Base-by-base conservation (phyloP, 2,113 vertebrate species). In the Tonatia bakeri region DNA sequence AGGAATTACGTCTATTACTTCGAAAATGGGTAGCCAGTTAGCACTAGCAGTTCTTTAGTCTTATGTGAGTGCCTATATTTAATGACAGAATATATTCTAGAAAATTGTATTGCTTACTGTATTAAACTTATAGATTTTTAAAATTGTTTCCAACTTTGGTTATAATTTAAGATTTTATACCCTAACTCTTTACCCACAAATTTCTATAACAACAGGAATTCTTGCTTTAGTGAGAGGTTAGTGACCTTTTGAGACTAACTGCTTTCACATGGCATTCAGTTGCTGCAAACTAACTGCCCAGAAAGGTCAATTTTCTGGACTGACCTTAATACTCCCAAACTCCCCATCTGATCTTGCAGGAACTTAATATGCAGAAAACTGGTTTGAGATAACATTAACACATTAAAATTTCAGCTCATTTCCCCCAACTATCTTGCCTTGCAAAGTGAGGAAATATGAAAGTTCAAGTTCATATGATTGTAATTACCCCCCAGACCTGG, bases 261-360 rank as follows among this genome's bases (percentile, higher is more conserved):
- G 26, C 61, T 38, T 31, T 88, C 79, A 69, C 38, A 81, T 93
- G 83, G 43, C 61, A 22, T 83, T 73, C 87, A 64, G 52, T 69
- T 45, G 50, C 69, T 81, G 3, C 69, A 72, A 43, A 72, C 52
- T 80, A 43, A 61, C 59, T 90, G 52, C 61, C n/a, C 81, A 87
- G 81, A 96, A 96, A 97, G 75, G 93, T 94, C 87, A 52, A 2
- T 70, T 80, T 94, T 81, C 91, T 94, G 26, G 36, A 36, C 77
- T 75, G 84, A 87, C 75, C 87, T 88, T 75, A 88, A 72, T 87
- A 70, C 94, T 94, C 24, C 50, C 79, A 80, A 88, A 87, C 86
- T 84, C 82, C 96, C 90, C 52, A 28, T 91, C 47, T 94, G 40
- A 50, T 64, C 95, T 97, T 97, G 94, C 91, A 96, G 92, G 91